These are phyloP conservation scores for Molorchus minor DNA, from an alignment of 2,888 invertebrate species.

Conservation along the genomic window DNA sequence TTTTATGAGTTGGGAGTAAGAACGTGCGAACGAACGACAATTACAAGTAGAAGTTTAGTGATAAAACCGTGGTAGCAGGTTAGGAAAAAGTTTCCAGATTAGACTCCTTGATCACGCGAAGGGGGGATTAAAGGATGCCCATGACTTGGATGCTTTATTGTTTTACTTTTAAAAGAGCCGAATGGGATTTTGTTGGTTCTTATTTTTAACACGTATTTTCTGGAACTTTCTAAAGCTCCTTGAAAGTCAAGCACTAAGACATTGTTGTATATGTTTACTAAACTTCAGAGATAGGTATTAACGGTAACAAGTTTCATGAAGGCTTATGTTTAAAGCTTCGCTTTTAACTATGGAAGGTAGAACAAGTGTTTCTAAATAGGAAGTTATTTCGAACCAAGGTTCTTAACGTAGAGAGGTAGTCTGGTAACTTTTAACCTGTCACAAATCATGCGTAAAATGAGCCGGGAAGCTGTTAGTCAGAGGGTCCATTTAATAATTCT, in stretches of 20 bases:
- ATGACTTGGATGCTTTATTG: slow-evolving; percentile 36
- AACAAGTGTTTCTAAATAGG: not conserved
- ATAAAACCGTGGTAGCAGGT: slow-evolving; percentile 30
- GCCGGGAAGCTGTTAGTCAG: no score
- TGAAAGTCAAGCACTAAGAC: slow-evolving; percentile 15
- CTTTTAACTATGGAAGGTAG: no score
- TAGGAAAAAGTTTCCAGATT: slow-evolving; percentile 30
- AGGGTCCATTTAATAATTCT: no score
- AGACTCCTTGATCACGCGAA: slow-evolving; percentile 35
- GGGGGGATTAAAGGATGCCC: slow-evolving; percentile 30
- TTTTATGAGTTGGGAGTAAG: slow-evolving; percentile 14
- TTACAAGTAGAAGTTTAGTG: slow-evolving; percentile 28
- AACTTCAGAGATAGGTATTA: slow-evolving; percentile 10
- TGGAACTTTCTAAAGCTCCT: slow-evolving; percentile 20
- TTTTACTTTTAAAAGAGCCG: slow-evolving; percentile 31
- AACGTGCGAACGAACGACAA: slow-evolving; percentile 27
- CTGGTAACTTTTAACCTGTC: no score
- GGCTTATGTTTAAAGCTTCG: slow-evolving; percentile 3
- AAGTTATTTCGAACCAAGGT: no score
- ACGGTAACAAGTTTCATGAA: slow-evolving; percentile 18
- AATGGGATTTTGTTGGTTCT: slow-evolving; percentile 22
- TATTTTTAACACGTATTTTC: slow-evolving; percentile 34
- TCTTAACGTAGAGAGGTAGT: no score
- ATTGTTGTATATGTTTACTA: slow-evolving; percentile 21
- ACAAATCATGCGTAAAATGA: no score